Evolutionary conservation across 2,888 invertebrate genomes (phyloP).

Genomic region (Ryuthela nishihirai): DNA sequence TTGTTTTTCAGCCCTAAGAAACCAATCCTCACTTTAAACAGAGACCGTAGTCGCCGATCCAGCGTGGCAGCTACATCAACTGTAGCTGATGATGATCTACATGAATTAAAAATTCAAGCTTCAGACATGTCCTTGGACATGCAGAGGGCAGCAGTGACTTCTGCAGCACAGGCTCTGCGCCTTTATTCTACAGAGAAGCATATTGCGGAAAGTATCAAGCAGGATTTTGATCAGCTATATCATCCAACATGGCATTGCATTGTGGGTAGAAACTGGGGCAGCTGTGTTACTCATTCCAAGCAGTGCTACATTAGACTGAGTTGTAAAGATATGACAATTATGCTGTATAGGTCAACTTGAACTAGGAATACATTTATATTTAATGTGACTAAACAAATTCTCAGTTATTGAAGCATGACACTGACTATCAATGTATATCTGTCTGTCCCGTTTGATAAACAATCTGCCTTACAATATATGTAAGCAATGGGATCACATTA

Average conservation of each 20-base stretch:
- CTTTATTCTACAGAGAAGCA: constrained; percentile 43
- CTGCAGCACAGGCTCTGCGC: constrained; percentile 39
- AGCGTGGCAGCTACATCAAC: constrained; percentile 15
- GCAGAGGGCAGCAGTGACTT: constrained; percentile 41
- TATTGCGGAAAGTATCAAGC: constrained; percentile 44
- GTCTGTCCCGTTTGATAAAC: too few species aligned
- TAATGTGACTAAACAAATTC: too few species aligned
- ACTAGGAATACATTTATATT: too few species aligned
- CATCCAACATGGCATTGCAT: constrained; percentile 45
- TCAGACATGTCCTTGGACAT: constrained; percentile 44
- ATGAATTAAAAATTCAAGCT: constrained; percentile 42
- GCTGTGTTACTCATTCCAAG: constrained; percentile 44
- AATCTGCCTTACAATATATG: too few species aligned
- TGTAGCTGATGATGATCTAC: constrained; percentile 14
- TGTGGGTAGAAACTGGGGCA: constrained; percentile 45
- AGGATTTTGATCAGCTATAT: constrained; percentile 44
- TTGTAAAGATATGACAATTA: constrained; percentile 42
- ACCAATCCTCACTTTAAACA: constrained; percentile 3
- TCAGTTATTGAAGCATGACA: too few species aligned
- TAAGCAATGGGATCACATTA: too few species aligned
- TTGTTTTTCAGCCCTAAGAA: too few species aligned
- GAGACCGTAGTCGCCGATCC: constrained; percentile 19
- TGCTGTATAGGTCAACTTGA: constrained; percentile 43
- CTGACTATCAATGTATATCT: too few species aligned
- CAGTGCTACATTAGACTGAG: constrained; percentile 42